These are phyloP conservation scores for Blera fallax DNA, from an alignment of 2,888 invertebrate genomes.

Conservation along the genomic window DNA sequence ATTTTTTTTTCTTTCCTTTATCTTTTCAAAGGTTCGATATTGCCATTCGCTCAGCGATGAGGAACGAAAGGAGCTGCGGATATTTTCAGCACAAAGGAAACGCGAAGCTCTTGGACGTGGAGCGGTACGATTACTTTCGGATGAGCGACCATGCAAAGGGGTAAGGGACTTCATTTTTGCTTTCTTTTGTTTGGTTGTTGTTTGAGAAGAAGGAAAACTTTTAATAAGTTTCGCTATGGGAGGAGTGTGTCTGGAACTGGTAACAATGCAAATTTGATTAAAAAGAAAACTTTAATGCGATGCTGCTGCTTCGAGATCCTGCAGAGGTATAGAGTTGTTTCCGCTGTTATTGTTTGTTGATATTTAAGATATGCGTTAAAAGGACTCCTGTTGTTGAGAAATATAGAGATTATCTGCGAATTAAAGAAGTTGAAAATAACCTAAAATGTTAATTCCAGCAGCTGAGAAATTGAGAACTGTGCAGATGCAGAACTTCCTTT, in stretches of 20 bases:
- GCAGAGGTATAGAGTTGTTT: neutral
- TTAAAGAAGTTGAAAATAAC: neutral
- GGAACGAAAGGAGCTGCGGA: slow-evolving; percentile 94
- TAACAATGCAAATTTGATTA: slow-evolving; percentile 72
- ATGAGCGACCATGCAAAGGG: slow-evolving; percentile 88
- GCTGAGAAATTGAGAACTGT: neutral
- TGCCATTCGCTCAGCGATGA: slow-evolving; percentile 96
- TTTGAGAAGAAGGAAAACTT: slow-evolving; percentile 51
- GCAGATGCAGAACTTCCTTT: too few relatives aligned
- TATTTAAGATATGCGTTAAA: slow-evolving; percentile 9
- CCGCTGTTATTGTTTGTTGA: slow-evolving; percentile 19
- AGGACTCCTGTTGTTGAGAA: neutral
- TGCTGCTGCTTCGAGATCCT: neutral
- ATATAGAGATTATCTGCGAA: slow-evolving; percentile 19
- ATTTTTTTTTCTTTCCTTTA: slow-evolving; percentile 20
- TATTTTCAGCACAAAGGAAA: slow-evolving; percentile 96
- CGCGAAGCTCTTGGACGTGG: slow-evolving; percentile 97
- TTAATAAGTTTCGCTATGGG: slow-evolving; percentile 59
- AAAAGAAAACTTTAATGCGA: slow-evolving; percentile 66
- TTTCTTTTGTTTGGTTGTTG: slow-evolving; percentile 44
- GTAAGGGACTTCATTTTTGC: slow-evolving; percentile 83
- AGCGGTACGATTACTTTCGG: slow-evolving; percentile 90
- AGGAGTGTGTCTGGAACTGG: slow-evolving; percentile 48
- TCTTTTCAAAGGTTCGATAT: slow-evolving; percentile 88
- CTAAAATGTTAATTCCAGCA: neutral